These are phyloP conservation scores for Darevskia mixta DNA, from an alignment of 2,797 vertebrate genomes.

Conservation along the genomic window DNA sequence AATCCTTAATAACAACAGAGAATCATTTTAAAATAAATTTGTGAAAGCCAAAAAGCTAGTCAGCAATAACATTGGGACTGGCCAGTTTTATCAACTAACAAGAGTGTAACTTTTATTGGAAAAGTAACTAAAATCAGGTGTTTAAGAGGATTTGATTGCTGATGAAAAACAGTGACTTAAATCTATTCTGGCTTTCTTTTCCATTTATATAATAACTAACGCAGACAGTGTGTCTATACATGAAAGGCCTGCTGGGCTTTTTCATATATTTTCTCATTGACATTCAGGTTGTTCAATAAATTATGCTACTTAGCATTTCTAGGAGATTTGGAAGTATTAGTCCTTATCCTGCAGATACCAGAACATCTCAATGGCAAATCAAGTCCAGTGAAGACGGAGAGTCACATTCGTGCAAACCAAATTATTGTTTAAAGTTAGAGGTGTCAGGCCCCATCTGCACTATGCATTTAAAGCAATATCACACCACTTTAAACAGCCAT, in stretches of 20 bases:
- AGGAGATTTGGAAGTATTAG: neutral
- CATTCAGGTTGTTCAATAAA: conserved; percentile 5
- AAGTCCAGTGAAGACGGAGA: neutral
- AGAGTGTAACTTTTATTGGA: neutral
- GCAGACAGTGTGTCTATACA: neutral
- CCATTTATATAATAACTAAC: neutral
- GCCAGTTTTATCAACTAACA: neutral
- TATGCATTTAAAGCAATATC: no score
- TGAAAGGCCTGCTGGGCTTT: neutral
- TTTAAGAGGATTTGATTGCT: neutral
- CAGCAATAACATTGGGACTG: neutral
- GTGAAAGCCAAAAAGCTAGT: neutral
- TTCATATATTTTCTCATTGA: neutral
- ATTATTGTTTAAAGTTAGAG: neutral
- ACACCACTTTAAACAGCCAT: no score
- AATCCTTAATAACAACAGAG: neutral
- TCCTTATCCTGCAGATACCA: neutral
- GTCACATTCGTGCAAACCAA: neutral
- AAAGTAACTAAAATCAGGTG: neutral
- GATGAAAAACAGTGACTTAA: neutral
- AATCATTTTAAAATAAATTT: neutral
- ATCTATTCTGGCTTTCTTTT: neutral
- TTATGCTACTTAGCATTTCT: neutral
- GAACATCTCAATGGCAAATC: neutral
- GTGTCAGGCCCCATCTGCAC: no score